phyloP scores from a whole-genome alignment of 37 sponge, comb jelly and placozoan genomes.

The Geodia barretti region DNA sequence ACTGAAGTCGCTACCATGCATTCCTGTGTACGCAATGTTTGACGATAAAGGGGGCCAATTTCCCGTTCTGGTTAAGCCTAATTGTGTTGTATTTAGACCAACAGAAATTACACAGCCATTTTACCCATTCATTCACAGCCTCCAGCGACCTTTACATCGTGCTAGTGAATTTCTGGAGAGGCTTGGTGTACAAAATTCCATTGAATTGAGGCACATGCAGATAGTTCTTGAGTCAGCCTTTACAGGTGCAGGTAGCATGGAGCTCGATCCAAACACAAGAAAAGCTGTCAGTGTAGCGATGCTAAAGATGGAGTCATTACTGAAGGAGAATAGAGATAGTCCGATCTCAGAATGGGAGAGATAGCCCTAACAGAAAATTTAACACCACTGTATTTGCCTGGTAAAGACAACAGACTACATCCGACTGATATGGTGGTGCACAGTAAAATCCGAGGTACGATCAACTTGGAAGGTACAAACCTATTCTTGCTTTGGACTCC shows the following conservation, averaged over 20 bases:
- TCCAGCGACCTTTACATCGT: slow-evolving; percentile 4
- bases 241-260: neutral
- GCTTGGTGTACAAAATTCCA: neutral
- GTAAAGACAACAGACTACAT: neutral
- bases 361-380: neutral
- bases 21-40: slow-evolving; percentile 17
- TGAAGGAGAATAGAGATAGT: neutral
- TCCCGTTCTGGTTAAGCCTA: slow-evolving; percentile 45
- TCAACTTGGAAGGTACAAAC: neutral
- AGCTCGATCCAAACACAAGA: neutral
- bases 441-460: neutral
- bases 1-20: slow-evolving; percentile 12
- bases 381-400: neutral
- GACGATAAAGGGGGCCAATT: neutral
- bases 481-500: neutral
- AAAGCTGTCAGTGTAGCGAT: neutral
- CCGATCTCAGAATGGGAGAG: neutral
- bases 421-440: neutral
- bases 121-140: slow-evolving; percentile 42
- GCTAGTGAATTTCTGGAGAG: neutral
- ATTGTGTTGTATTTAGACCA: slow-evolving; percentile 16
- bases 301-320: neutral
- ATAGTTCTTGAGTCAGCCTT: neutral
- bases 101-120: neutral
- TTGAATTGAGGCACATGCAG: neutral